Evolutionary conservation across 2,113 vertebrate genomes (phyloP).

Genomic region (Atractosteus spatula): DNA sequence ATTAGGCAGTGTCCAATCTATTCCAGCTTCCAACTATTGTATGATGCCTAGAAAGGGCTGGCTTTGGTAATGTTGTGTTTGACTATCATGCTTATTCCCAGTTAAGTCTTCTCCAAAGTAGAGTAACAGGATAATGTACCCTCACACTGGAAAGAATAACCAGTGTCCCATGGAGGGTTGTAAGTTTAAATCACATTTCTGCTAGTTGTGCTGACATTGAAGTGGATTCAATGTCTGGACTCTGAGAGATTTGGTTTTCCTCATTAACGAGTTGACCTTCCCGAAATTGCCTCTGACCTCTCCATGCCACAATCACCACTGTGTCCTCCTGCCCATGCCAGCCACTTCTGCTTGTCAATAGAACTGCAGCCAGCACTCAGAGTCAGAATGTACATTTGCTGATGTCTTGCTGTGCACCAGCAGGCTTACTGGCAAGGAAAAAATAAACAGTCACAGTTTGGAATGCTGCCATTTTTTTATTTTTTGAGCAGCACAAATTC

Average conservation of each 20-base stretch:
- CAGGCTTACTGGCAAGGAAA: too few relatives aligned
- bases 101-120: too few relatives aligned
- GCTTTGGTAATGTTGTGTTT: too few relatives aligned
- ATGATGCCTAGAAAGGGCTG: too few relatives aligned
- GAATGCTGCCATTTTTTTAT: too few relatives aligned
- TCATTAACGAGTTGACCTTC: constrained; percentile 61
- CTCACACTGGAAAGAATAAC: not conserved
- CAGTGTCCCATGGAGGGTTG: not conserved
- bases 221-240: constrained; percentile 46
- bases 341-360: constrained; percentile 45
- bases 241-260: constrained; percentile 47
- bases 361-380: constrained; percentile 35
- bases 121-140: too few relatives aligned
- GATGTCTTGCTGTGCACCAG: not conserved
- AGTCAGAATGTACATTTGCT: constrained; percentile 27
- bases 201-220: not conserved
- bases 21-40: too few relatives aligned
- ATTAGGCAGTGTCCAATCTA: too few relatives aligned
- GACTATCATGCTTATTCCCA: too few relatives aligned
- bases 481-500: too few relatives aligned
- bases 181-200: not conserved
- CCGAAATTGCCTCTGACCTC: constrained; percentile 45
- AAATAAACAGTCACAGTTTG: too few relatives aligned
- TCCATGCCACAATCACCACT: constrained; percentile 21
- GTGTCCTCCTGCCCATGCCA: constrained; percentile 45